phyloP scores from a whole-genome alignment of 2,797 vertebrate genomes.

The Syngnathus acus region DNA sequence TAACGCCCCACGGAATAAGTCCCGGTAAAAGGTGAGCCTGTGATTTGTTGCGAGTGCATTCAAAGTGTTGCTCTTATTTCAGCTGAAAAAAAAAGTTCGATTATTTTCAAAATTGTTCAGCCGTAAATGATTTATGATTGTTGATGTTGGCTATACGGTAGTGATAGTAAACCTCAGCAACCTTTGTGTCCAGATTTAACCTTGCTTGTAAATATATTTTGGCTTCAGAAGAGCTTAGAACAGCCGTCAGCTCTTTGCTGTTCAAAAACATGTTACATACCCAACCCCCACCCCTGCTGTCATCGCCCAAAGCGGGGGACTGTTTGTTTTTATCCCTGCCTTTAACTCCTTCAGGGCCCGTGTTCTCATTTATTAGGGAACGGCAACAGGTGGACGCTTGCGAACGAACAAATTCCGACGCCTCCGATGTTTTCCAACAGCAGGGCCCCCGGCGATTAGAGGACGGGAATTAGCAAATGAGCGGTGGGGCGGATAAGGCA shows the following conservation, averaged over 20 bases:
- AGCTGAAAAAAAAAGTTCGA: too few species aligned
- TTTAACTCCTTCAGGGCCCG: slow-evolving; percentile 13
- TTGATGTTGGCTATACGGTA: neutral
- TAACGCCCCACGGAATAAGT: slow-evolving; percentile 15
- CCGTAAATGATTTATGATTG: neutral
- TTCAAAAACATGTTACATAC: slow-evolving; percentile 23
- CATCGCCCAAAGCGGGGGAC: slow-evolving; percentile 30
- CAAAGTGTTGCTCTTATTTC: too few species aligned
- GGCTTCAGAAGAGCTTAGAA: slow-evolving; percentile 7
- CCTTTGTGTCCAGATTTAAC: slow-evolving; percentile 20
- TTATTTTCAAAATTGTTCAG: too few species aligned
- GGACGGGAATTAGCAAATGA: slow-evolving; percentile 32
- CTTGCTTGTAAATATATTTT: slow-evolving; percentile 19
- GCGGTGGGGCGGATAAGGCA: slow-evolving; percentile 12
- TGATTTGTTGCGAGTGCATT: too few species aligned
- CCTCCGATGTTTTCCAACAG: slow-evolving; percentile 2
- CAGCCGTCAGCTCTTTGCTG: slow-evolving; percentile 18
- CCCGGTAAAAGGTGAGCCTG: slow-evolving; percentile 42
- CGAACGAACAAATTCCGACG: slow-evolving; percentile 18
- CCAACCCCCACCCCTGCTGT: slow-evolving; percentile 11
- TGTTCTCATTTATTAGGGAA: slow-evolving; percentile 26
- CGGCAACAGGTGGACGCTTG: slow-evolving; percentile 53
- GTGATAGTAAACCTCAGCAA: slow-evolving; percentile 11
- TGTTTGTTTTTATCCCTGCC: slow-evolving; percentile 25
- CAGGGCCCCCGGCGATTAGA: slow-evolving; percentile 30